Evolutionary conservation across 2,113 vertebrate genomes (phyloP).

Genomic region (Microcebus tavaratra): DNA sequence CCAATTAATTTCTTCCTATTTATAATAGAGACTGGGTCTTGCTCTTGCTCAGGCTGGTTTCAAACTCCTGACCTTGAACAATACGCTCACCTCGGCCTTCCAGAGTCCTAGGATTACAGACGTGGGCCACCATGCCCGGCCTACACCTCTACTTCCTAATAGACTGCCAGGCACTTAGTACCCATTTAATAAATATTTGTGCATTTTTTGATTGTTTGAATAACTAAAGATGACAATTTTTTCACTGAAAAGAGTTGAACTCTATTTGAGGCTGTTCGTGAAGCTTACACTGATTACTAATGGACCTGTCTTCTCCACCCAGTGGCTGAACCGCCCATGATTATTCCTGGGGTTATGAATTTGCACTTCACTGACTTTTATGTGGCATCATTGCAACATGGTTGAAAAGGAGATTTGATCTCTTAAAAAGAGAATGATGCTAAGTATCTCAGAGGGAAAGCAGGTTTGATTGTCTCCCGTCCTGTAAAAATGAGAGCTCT

Average conservation of each 20-base stretch:
- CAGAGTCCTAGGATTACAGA: no score
- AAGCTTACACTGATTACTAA: not conserved
- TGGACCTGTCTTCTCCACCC: not conserved
- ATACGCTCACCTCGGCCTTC: no score
- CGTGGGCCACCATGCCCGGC: no score
- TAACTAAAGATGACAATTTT: not conserved
- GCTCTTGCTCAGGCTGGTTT: no score
- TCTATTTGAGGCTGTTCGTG: not conserved
- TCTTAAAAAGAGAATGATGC: not conserved
- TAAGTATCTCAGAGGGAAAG: not conserved
- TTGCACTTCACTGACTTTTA: not conserved
- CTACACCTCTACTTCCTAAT: not conserved
- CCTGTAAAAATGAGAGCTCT: not conserved
- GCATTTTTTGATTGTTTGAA: not conserved
- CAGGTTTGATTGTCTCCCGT: not conserved
- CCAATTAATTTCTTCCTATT: no score
- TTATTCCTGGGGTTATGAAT: not conserved
- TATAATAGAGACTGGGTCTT: no score
- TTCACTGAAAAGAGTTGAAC: not conserved
- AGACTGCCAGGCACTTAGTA: not conserved
- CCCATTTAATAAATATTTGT: not conserved
- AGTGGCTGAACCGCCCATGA: not conserved
- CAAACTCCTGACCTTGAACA: no score
- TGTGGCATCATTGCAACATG: not conserved
- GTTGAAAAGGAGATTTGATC: constrained; percentile 1